phyloP scores from a whole-genome alignment of 2,113 vertebrate genomes.

The Cavia aperea region DNA sequence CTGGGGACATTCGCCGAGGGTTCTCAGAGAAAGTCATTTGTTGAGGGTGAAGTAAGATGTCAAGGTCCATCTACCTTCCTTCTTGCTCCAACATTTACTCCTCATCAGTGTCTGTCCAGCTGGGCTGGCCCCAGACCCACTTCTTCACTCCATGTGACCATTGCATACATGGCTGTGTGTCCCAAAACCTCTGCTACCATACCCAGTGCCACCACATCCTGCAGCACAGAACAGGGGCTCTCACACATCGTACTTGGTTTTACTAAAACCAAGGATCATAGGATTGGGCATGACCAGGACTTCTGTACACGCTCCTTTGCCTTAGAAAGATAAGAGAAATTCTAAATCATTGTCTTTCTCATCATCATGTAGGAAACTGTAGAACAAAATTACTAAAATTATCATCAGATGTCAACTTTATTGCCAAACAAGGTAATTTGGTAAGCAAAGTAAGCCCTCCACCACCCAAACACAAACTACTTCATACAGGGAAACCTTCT shows the following conservation, averaged over 20 bases:
- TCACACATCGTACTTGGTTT: not conserved
- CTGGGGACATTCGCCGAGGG: not conserved
- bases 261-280: not conserved
- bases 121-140: not conserved
- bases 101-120: not conserved
- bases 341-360: slow-evolving; percentile 21
- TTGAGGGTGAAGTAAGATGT: not conserved
- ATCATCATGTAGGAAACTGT: not conserved
- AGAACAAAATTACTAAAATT: slow-evolving; percentile 1
- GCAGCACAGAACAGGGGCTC: not conserved
- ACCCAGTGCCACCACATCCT: not conserved
- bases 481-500: not conserved
- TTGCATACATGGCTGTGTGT: not conserved
- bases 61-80: not conserved
- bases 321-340: not conserved
- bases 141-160: not conserved
- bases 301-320: not conserved
- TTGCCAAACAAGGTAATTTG: slow-evolving; percentile 43
- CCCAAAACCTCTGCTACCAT: not conserved
- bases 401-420: slow-evolving; percentile 37
- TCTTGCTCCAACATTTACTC: not conserved
- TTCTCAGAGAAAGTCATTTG: not conserved
- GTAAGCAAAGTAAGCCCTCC: slow-evolving; percentile 10
- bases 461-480: not conserved
- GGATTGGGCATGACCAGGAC: not conserved